These are phyloP conservation scores for Yponomeuta plumbellus DNA, from an alignment of 2,888 invertebrate genomes.

Conservation along the genomic window DNA sequence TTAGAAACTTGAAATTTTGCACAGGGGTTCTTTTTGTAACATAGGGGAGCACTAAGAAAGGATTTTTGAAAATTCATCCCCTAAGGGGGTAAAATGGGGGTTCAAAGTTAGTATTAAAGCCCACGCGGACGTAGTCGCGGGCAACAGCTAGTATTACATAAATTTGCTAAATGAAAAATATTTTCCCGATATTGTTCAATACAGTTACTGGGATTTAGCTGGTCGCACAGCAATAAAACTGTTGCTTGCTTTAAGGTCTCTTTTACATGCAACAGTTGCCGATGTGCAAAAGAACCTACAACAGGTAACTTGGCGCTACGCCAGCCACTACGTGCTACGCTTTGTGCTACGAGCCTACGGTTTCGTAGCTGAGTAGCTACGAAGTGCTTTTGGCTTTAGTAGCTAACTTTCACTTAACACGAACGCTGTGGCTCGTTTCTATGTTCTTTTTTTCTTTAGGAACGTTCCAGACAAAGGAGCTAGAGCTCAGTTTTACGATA, in stretches of 20 bases:
- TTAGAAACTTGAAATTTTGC: too few relatives aligned
- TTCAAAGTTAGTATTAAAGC: too few relatives aligned
- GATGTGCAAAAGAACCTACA: constrained; percentile 48
- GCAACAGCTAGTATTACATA: too few relatives aligned
- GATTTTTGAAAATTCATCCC: too few relatives aligned
- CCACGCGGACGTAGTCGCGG: too few relatives aligned
- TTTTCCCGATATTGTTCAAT: too few relatives aligned
- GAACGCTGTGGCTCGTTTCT: background rate
- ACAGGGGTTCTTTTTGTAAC: too few relatives aligned
- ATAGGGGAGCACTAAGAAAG: too few relatives aligned
- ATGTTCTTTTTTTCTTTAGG: background rate
- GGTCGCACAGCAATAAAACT: background rate
- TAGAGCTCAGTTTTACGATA: background rate
- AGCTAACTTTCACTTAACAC: constrained; percentile 36
- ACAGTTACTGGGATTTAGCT: too few relatives aligned
- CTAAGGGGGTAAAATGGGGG: too few relatives aligned
- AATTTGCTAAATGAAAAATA: too few relatives aligned
- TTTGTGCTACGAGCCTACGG: constrained; percentile 46
- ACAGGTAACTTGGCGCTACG: constrained; percentile 72
- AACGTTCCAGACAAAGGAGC: background rate
- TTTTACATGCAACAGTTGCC: constrained; percentile 37
- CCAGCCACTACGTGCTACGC: constrained; percentile 36
- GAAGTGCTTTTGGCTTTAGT: constrained; percentile 28
- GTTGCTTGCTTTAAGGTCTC: background rate
- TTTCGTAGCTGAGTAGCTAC: constrained; percentile 27